Base-by-base conservation (phyloP, 2,113 vertebrate species). In the Rhineura floridana region DNA sequence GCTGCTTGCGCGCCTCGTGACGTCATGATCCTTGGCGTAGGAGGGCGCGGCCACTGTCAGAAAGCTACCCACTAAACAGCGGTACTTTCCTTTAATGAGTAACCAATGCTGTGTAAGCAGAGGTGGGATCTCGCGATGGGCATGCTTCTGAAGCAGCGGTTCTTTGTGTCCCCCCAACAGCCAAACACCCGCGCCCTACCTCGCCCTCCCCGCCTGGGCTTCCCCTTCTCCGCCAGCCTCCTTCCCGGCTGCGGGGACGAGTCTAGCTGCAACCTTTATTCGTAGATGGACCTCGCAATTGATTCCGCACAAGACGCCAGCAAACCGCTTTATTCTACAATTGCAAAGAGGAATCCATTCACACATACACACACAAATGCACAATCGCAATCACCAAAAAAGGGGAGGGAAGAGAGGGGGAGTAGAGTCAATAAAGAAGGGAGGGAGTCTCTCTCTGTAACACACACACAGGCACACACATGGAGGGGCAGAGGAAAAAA, bases 191-290 rank as follows among this genome's bases (percentile, higher is more conserved):
- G 87, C 73, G 50, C 50, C 69, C 69, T 80, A 39, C 86, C 85
- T 87, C 86, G 48, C 67, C 79, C 87, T 88, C 92, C 81, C 89
- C 94, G 88, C 92, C 93, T 84, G 94, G 91, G 89, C 88, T 94
- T 88, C 88, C 87, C 94, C 92, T 92, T 85, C 67, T 70, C 92
- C 90, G 39, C 88, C 90, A n/a, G n/a, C 44, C 93, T 81, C 85
- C 93, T 92, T 92, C 91, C 92, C 91, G 95, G 90, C 95, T 94
- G n/a, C n/a, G n/a, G n/a, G n/a, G 94, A 93, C 94, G 93, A 85
- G 94, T 97, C 96, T 96, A 96, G 97, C 97, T 97, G 96, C 97
- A 97, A 97, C 97, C 98, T 97, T 97, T 97, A 97, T 96, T 94
- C 96, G 95, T 97, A 97, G 96, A 95, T 96, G 97, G 97, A 98